Evolutionary conservation across 2,797 vertebrate genomes (phyloP), one percentile per base, ranked within the genome.

Genomic region (Danio aesculapii): DNA sequence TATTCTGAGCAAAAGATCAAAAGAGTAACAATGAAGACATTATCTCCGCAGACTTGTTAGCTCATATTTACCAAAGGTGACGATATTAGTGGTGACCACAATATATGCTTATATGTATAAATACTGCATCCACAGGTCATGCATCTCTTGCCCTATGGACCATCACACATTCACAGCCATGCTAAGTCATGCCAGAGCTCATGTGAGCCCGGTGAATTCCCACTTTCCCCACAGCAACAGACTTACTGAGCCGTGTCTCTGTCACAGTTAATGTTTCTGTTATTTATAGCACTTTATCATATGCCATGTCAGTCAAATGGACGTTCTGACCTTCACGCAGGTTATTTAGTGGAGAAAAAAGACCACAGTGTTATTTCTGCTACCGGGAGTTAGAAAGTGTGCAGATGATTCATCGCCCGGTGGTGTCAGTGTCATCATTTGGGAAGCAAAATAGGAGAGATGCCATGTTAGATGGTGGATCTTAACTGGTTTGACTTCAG

Each of bases 91-190:
- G 30, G 3, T 30, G 30, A 30, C 1, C 30, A 30, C 30, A 30
- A 30, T 30, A 30, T 30, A 30, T 30, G 67, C 53, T 61, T 30
- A 3, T 16, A 41, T 78, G 62, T 68, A 68, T 43, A 84, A 44
- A 69, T 7, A 59, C 17, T 1, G 61, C 16, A 19, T 77, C 57
- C 41, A 62, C 21, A 2, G 11, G 68, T 17, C 75, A 77, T 63
- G 16, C 50, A 83, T 19, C 57, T 76, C 62, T 77, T 70, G 77
- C 57, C 83, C 63, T 46, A 53, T 44, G 85, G 73, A 81, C 44
- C 63, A 55, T 79, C 67, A 64, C 50, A 80, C 50, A 69, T 21
- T 77, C 67, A 73, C 58, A 62, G 47, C 39, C 43, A 52, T 71
- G 55, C 16, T 66, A 68, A 76, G 59, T 81, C 75, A 83, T 77